Evolutionary conservation across 1,140 invertebrate genomes (phyloP).

Genomic region (Zaprionus ornatus): DNA sequence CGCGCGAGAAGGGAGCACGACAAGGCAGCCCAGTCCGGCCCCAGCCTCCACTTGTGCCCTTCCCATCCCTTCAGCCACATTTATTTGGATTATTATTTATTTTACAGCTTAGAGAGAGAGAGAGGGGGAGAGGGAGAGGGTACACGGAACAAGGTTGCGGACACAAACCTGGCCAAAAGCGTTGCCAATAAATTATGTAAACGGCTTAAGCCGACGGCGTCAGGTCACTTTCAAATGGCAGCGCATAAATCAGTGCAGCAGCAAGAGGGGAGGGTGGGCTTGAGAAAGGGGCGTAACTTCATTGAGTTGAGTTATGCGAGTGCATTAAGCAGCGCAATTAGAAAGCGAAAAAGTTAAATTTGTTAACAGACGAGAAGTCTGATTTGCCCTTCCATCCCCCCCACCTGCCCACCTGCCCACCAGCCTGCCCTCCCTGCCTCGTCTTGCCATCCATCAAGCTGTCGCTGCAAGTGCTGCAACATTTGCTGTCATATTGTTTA

Average conservation of each 20-base stretch:
- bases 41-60: neutral
- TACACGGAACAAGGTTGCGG: neutral
- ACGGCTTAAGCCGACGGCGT: conserved; percentile 59
- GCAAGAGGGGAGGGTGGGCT: neutral
- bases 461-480: conserved; percentile 68
- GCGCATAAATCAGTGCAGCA: conserved; percentile 56
- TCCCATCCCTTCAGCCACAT: conserved; percentile 28
- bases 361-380: neutral
- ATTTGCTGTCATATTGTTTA: conserved; percentile 83
- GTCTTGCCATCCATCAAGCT: conserved; percentile 56
- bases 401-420: too few relatives aligned
- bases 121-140: neutral
- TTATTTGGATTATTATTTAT: conserved; percentile 77
- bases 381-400: too few relatives aligned
- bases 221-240: conserved; percentile 49
- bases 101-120: conserved; percentile 38
- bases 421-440: neutral
- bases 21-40: neutral
- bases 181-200: conserved; percentile 73
- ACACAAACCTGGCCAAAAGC: conserved; percentile 21
- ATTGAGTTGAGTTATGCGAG: conserved; percentile 41
- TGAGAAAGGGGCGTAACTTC: conserved; percentile 29
- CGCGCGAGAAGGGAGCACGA: conserved; percentile 3
- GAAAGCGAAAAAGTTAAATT: conserved; percentile 14
- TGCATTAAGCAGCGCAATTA: conserved; percentile 45